Evolutionary conservation across 2,888 invertebrate genomes (phyloP), one percentile per base, ranked within the genome.

Genomic region (Melanotus villosus): DNA sequence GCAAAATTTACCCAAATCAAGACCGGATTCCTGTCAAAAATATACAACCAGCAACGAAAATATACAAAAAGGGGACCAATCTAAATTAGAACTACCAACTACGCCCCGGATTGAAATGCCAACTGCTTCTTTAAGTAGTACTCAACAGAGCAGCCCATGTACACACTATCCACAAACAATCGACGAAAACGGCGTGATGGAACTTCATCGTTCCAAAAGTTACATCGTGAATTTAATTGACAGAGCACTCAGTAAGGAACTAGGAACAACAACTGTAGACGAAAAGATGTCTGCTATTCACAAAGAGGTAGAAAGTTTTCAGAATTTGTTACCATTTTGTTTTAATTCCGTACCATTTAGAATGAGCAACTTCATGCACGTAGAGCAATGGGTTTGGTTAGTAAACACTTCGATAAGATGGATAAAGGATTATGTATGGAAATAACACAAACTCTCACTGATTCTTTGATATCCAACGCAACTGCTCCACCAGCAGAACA

Each of bases 151-250:
- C 18, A 30, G n/a, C 3, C 30, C 50, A 6, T n/a, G 7, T 12
- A 26, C 30, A 1, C 1, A 1, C 16, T 12, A 3, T 5, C 32
- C 6, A 10, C 14, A 30, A 18, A 10, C 36, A 5, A 3, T 80
- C 56, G 81, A 82, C 52, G 81, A 80, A 21, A 75, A 75, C 23
- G 79, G 84, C 30, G 84, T 85, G 5, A 65, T 84, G 64, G 85
- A 87, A 72, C 73, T 87, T 34, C 84, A 85, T 36, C 78, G 82
- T 21, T 85, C 84, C 1, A 87, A 86, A 71, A 86, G 84, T 70
- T 84, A 85, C 66, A 85, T 86, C 41, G 82, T 86, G 1, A 83
- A 83, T 75, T 77, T 86, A 50, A 86, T 87, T 63, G 86, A 86
- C 65, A 80, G 83, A 45, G 86, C 85, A 1, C 75, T 86, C 4